A percentile compares a stretch with the other conserved stretches of the same genome.
These are phyloP conservation scores for Felis chaus DNA, from an alignment of 2,113 vertebrate species.

Conservation along the genomic window DNA sequence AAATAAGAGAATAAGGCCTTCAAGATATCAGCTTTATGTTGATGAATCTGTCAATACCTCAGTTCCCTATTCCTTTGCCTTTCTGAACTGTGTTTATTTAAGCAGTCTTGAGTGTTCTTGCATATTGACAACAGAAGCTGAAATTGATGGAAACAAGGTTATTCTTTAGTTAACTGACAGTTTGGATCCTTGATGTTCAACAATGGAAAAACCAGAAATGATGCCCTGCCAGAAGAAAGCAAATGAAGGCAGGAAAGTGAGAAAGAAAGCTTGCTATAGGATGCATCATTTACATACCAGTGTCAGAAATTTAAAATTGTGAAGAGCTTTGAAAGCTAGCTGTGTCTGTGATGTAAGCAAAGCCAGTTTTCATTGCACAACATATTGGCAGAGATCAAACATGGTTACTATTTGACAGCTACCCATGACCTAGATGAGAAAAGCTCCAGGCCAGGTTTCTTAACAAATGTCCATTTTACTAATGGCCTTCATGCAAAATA, in stretches of 20 bases:
- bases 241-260: slow-evolving; percentile 5
- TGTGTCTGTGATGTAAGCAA: neutral
- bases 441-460: neutral
- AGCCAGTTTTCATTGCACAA: neutral
- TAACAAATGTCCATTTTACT: neutral
- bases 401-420: neutral
- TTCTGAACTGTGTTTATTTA: slow-evolving; percentile 48
- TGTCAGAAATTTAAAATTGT: neutral
- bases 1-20: slow-evolving; percentile 37
- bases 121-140: neutral
- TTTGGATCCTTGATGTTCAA: slow-evolving; percentile 46
- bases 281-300: neutral
- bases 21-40: slow-evolving; percentile 17
- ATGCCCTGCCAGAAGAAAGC: neutral
- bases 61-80: neutral
- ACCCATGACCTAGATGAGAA: neutral
- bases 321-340: neutral
- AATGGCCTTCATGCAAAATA: neutral
- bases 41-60: slow-evolving; percentile 47
- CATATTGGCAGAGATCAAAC: fast-evolving
- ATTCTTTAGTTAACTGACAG: slow-evolving; percentile 15
- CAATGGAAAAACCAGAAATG: neutral
- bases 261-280: neutral
- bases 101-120: slow-evolving; percentile 42
- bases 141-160: slow-evolving; percentile 24